phyloP scores from a whole-genome alignment of 2,797 vertebrate species.

The Basileuterus tristriatus region DNA sequence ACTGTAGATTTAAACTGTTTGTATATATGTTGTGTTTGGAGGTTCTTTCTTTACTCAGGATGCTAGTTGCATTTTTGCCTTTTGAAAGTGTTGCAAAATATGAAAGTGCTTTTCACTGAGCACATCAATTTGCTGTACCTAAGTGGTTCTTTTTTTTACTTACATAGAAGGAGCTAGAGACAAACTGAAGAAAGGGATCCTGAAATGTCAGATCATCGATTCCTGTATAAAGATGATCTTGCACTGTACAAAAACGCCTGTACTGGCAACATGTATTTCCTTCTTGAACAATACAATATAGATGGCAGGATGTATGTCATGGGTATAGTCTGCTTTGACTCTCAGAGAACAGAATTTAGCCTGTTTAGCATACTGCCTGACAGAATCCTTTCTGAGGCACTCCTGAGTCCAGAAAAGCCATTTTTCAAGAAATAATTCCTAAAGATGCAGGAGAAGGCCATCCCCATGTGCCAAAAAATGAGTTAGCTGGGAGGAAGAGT shows the following conservation, averaged over 20 bases:
- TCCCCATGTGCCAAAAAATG: rapidly evolving
- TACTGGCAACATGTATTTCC: background rate
- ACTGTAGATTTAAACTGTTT: background rate
- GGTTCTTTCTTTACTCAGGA: background rate
- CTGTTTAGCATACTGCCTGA: background rate
- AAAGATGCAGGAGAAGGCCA: background rate
- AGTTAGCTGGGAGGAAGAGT: background rate
- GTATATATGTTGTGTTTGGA: background rate
- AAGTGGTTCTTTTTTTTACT: background rate
- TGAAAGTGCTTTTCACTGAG: background rate
- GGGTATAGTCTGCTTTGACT: background rate
- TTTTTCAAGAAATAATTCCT: background rate
- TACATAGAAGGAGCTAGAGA: background rate
- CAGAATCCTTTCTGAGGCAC: background rate
- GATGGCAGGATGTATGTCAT: background rate
- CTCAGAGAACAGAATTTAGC: background rate
- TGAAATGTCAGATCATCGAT: background rate
- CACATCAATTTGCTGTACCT: background rate
- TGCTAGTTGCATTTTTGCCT: background rate
- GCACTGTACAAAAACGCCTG: background rate
- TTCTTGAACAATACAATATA: background rate
- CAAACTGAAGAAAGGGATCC: background rate
- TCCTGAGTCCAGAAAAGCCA: background rate
- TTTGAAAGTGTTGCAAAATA: background rate
- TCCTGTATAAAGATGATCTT: background rate